Percentiles rank a stretch among this genome's conserved stretches.
phyloP scores from a whole-genome alignment of 1,140 invertebrate genomes.

The Stenopsyche tienmushanensis region DNA sequence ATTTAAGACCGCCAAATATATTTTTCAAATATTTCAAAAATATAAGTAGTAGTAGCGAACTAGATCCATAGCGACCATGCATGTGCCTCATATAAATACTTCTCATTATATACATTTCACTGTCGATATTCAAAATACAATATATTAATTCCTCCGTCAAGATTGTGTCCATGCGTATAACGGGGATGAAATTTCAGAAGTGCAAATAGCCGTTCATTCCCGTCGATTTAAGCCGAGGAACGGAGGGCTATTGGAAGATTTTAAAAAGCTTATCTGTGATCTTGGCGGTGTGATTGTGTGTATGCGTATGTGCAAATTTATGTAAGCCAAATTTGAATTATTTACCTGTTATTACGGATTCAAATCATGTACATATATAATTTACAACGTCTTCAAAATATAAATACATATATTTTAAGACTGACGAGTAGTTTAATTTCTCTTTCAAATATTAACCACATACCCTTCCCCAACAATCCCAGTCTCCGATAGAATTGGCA shows the following conservation, averaged over 20 bases:
- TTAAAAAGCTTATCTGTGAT: conserved; percentile 40
- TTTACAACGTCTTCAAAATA: conserved; percentile 35
- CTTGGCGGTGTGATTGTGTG: conserved; percentile 29
- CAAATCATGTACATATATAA: conserved; percentile 33
- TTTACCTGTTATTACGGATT: conserved; percentile 22
- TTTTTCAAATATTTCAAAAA: too few species aligned
- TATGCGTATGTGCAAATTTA: too few species aligned
- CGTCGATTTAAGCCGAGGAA: conserved; percentile 3
- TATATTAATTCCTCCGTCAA: too few species aligned
- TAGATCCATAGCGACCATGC: conserved; percentile 36
- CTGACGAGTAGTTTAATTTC: conserved; percentile 35
- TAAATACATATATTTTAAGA: conserved; percentile 38
- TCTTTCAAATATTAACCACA: too few species aligned
- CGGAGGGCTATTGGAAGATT: conserved; percentile 25
- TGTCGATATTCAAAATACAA: too few species aligned
- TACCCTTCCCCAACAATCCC: too few species aligned
- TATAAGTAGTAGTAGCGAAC: conserved; percentile 10
- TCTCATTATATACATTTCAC: too few species aligned
- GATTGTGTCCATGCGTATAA: too few species aligned
- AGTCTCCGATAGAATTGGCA: too few species aligned
- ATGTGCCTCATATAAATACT: conserved; percentile 42
- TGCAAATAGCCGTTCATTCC: too few species aligned
- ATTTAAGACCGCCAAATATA: too few species aligned
- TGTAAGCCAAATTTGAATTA: conserved; percentile 2
- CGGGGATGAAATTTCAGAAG: too few species aligned